A percentile compares a stretch with the other conserved stretches of the same genome.
Evolutionary conservation across 2,797 vertebrate genomes (phyloP).

Genomic region (Rhinatrema bivittatum): DNA sequence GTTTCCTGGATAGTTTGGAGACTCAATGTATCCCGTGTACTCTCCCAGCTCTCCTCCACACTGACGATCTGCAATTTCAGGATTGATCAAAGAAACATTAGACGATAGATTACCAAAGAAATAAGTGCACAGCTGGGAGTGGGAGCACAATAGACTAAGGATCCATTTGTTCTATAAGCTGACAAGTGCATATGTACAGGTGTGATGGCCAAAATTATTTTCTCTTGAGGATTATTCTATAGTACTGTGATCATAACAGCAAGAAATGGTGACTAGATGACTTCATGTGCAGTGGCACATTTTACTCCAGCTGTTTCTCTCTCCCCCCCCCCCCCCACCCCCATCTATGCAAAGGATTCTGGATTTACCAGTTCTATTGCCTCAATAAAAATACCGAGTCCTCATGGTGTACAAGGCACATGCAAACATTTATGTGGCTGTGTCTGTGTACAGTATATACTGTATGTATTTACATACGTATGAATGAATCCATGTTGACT

Average conservation of each 20-base stretch:
- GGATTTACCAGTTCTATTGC: not conserved
- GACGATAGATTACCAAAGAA: not conserved
- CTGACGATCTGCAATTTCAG: conserved; percentile 75
- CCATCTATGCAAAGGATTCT: not conserved
- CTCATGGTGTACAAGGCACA: no score
- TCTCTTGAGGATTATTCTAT: no score
- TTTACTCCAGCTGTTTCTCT: conserved; percentile 5
- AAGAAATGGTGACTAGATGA: no score
- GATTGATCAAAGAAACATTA: not conserved
- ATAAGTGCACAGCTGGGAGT: conserved; percentile 10
- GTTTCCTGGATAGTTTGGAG: conserved; percentile 95
- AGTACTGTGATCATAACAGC: no score
- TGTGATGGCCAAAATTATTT: no score
- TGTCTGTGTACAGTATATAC: no score
- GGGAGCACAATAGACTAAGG: not conserved
- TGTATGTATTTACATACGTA: no score
- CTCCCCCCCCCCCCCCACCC: not conserved
- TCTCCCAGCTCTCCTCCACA: conserved; percentile 95
- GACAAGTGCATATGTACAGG: no score
- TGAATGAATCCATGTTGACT: no score
- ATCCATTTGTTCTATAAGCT: not conserved
- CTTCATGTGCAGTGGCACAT: not conserved
- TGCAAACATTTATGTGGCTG: no score
- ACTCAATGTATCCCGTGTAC: conserved; percentile 95
- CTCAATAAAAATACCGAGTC: no score